phyloP scores from a whole-genome alignment of 2,888 invertebrate genomes.

The Leptura quadrifasciata region DNA sequence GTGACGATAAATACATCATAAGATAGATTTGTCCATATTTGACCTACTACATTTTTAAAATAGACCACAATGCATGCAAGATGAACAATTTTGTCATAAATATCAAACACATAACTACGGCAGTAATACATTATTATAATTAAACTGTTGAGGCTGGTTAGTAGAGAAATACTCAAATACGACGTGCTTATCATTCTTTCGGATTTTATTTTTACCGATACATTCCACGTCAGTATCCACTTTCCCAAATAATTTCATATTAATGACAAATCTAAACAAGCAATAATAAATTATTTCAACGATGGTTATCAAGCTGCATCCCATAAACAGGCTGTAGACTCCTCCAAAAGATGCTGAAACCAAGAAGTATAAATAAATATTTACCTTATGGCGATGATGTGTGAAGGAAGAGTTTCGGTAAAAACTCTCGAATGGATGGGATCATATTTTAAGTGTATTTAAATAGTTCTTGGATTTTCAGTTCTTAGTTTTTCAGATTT shows the following conservation, averaged over 20 bases:
- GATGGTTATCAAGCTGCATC: slow-evolving; percentile 71
- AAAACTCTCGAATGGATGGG: too few species aligned
- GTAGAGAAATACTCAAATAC: background rate
- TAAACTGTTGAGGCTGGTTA: slow-evolving; percentile 3
- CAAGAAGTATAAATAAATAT: background rate
- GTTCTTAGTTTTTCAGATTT: too few species aligned
- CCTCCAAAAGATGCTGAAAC: slow-evolving; percentile 72
- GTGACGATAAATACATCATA: too few species aligned
- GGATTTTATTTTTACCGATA: slow-evolving; percentile 25
- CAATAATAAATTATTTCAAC: slow-evolving; percentile 72
- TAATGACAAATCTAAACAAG: slow-evolving; percentile 62
- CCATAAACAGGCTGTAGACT: slow-evolving; percentile 72
- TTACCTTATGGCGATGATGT: too few species aligned
- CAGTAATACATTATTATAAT: slow-evolving; percentile 21
- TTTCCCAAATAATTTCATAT: slow-evolving; percentile 56
- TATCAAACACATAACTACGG: background rate
- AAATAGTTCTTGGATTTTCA: too few species aligned
- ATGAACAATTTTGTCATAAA: too few species aligned
- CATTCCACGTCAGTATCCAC: slow-evolving; percentile 32
- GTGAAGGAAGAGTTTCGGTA: too few species aligned
- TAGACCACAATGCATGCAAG: too few species aligned
- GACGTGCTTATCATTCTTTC: slow-evolving; percentile 1
- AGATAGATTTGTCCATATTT: too few species aligned
- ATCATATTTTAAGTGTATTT: too few species aligned
- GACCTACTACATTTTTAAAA: too few species aligned